These are phyloP conservation scores for Alviniconcha strummeri DNA, from an alignment of 2,888 invertebrate species.

Conservation along the genomic window DNA sequence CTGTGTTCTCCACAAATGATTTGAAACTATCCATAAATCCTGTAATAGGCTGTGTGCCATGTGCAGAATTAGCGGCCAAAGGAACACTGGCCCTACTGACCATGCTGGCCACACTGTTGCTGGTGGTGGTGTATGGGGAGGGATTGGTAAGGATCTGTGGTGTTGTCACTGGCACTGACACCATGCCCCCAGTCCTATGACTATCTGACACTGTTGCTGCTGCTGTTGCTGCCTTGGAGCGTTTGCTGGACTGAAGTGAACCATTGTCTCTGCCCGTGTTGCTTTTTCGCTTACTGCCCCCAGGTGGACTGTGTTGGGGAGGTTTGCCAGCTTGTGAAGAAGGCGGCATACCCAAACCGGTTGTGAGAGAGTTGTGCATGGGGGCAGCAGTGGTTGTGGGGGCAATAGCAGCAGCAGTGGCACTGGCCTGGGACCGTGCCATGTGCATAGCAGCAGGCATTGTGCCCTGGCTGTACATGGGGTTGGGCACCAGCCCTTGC, in stretches of 20 bases:
- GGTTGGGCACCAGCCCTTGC: constrained; percentile 73
- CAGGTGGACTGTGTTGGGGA: constrained; percentile 36
- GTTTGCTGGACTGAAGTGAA: constrained; percentile 30
- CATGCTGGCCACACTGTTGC: constrained; percentile 46
- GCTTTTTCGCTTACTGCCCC: constrained; percentile 53
- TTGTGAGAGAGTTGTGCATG: constrained; percentile 33
- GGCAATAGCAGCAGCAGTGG: constrained; percentile 50
- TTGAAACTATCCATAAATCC: constrained; percentile 70
- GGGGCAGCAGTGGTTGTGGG: constrained; percentile 57
- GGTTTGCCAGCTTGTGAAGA: constrained; percentile 29
- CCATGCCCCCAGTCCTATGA: background rate
- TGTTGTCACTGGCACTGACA: constrained; percentile 63
- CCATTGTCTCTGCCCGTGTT: constrained; percentile 48
- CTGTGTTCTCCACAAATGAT: constrained; percentile 71
- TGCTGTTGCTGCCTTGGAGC: constrained; percentile 47
- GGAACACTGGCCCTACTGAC: constrained; percentile 47
- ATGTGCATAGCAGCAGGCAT: constrained; percentile 36
- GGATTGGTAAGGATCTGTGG: constrained; percentile 63
- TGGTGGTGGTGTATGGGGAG: constrained; percentile 61
- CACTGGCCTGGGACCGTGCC: constrained; percentile 25
- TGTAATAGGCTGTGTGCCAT: constrained; percentile 71
- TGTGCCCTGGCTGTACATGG: constrained; percentile 75
- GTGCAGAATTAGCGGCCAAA: constrained; percentile 59
- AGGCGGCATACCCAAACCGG: background rate
- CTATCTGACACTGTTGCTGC: constrained; percentile 12